phyloP scores from a whole-genome alignment of 2,888 invertebrate genomes.

The Acronicta psi region DNA sequence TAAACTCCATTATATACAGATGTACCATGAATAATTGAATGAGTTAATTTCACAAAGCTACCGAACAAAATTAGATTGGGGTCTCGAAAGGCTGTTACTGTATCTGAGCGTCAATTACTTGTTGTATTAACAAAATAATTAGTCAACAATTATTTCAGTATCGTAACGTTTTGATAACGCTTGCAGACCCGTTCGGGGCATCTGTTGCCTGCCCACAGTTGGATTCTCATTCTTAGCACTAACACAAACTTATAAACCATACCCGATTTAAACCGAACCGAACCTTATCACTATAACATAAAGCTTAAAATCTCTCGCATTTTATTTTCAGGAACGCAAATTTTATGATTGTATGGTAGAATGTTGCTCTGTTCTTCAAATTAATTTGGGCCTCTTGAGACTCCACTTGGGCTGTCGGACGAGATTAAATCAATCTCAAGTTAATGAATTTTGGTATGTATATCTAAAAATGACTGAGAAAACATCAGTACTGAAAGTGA shows the following conservation, averaged over 20 bases:
- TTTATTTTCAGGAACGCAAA: conserved; percentile 14
- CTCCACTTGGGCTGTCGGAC: conserved; percentile 68
- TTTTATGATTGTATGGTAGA: conserved; percentile 41
- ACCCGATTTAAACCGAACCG: conserved; percentile 2
- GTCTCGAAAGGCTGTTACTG: conserved; percentile 56
- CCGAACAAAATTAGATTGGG: conserved; percentile 59
- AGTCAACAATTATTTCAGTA: conserved; percentile 77
- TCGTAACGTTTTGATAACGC: conserved; percentile 72
- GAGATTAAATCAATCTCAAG: conserved; percentile 82
- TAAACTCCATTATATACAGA: conserved; percentile 40
- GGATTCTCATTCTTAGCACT: conserved; percentile 64
- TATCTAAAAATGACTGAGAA: conserved; percentile 64
- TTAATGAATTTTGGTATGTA: conserved; percentile 76
- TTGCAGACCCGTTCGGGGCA: conserved; percentile 78
- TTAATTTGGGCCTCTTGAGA: conserved; percentile 86
- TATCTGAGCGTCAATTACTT: conserved; percentile 60
- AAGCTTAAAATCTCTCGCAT: conserved; percentile 51
- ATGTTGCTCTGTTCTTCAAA: conserved; percentile 83
- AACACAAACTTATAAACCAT: conserved; percentile 51
- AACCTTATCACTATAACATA: conserved; percentile 50
- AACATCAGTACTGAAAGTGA: conserved; percentile 38
- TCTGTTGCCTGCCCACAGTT: conserved; percentile 81
- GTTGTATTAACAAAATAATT: conserved; percentile 80
- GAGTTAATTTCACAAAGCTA: conserved; percentile 48
- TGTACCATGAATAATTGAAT: conserved; percentile 24